phyloP scores from a whole-genome alignment of 2,113 vertebrate genomes.

The Ursus arctos region DNA sequence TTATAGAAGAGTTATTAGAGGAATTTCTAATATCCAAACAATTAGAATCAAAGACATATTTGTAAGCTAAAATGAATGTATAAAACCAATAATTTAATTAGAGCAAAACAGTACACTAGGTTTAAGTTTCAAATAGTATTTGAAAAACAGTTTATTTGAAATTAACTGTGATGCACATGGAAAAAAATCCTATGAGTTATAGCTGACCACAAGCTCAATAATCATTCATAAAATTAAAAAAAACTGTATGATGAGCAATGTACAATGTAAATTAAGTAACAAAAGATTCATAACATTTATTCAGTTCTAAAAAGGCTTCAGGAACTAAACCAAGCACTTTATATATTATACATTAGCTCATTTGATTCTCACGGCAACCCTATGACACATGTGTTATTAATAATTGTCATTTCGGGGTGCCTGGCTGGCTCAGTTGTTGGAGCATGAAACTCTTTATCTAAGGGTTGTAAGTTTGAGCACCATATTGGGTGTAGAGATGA shows the following conservation, averaged over 20 bases:
- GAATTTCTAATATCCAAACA: not conserved
- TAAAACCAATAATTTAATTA: not conserved
- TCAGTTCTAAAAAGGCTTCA: not conserved
- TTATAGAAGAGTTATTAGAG: not conserved
- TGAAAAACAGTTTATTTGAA: not conserved
- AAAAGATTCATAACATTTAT: not conserved
- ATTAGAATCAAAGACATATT: not conserved
- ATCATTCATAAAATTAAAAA: not conserved
- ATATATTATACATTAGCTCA: not conserved
- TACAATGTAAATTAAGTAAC: not conserved
- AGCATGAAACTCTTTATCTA: not conserved
- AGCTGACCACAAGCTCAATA: not conserved
- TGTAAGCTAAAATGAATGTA: not conserved
- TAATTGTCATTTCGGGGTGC: not conserved
- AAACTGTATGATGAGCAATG: not conserved
- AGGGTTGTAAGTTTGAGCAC: not conserved
- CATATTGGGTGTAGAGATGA: not conserved
- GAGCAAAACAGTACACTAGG: not conserved
- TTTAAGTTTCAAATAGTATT: not conserved
- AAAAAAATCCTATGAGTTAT: not conserved
- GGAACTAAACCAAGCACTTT: not conserved
- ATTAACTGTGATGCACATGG: not conserved
- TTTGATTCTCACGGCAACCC: not conserved
- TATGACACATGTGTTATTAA: not conserved
- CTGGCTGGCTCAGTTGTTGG: not conserved